phyloP scores from a whole-genome alignment of 2,797 vertebrate genomes.

The Rachycentron canadum region DNA sequence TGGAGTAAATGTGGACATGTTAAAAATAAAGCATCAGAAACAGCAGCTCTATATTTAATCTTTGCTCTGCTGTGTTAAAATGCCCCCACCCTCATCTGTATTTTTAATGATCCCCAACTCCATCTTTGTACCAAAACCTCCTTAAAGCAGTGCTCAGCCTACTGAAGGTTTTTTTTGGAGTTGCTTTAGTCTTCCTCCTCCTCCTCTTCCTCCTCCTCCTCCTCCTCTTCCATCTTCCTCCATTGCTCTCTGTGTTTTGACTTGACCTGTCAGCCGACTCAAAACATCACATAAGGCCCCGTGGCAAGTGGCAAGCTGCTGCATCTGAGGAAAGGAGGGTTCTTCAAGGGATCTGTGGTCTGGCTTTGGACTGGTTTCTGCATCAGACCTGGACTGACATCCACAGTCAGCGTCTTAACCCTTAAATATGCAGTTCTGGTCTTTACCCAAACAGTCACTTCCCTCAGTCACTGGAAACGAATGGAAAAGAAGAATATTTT shows the following conservation, averaged over 20 bases:
- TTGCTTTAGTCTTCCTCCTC: neutral
- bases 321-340: neutral
- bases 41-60: neutral
- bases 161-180: neutral
- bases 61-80: neutral
- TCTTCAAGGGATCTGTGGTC: too few species aligned
- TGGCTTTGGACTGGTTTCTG: too few species aligned
- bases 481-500: too few species aligned
- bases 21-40: neutral
- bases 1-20: neutral
- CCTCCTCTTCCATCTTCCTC: constrained; percentile 26
- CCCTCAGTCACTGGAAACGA: too few species aligned
- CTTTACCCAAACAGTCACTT: too few species aligned
- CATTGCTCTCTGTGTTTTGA: constrained; percentile 41
- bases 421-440: too few species aligned
- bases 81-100: too few species aligned
- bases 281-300: constrained; percentile 26
- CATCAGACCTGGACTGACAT: too few species aligned
- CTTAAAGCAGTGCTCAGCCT: neutral
- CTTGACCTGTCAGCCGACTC: constrained; percentile 43
- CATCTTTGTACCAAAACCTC: neutral
- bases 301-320: constrained; percentile 22
- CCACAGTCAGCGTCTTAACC: too few species aligned
- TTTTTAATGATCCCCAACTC: neutral
- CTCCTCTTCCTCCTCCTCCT: neutral